Percentiles rank a stretch among this genome's conserved stretches.
phyloP scores from a whole-genome alignment of 2,888 invertebrate species.

The Caenorhabditis uteleia region DNA sequence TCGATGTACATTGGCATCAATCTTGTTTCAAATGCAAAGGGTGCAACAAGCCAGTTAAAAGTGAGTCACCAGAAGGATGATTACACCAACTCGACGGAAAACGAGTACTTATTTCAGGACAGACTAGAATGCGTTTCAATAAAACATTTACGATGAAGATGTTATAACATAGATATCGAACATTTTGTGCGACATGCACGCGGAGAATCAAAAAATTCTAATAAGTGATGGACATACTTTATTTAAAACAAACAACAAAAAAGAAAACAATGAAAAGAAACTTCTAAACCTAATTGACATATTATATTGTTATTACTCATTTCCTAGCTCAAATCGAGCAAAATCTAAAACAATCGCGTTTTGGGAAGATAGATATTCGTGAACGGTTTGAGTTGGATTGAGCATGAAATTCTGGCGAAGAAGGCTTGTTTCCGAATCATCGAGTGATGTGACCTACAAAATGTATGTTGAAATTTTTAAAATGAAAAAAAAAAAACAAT shows the following conservation, averaged over 20 bases:
- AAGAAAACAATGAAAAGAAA: background rate
- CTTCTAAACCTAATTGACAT: no score
- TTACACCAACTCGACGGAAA: no score
- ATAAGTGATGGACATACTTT: background rate
- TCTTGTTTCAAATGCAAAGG: constrained; percentile 4
- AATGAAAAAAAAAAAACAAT: background rate
- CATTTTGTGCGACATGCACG: no score
- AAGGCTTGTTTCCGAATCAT: constrained; percentile 64
- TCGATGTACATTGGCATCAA: constrained; percentile 5
- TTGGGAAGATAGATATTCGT: constrained; percentile 54
- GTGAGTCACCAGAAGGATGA: no score
- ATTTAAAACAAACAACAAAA: background rate
- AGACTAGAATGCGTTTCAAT: no score
- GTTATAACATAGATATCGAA: no score
- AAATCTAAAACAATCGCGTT: constrained; percentile 60
- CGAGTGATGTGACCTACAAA: constrained; percentile 58
- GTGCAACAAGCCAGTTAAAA: background rate
- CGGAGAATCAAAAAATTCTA: no score
- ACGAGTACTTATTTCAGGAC: no score
- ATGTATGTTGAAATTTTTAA: background rate
- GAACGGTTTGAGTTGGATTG: constrained; percentile 64
- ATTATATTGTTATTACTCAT: constrained; percentile 22
- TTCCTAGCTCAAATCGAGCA: constrained; percentile 58
- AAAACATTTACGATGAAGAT: no score
- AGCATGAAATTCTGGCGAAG: constrained; percentile 68